These are phyloP conservation scores for Anoplophora glabripennis DNA, from an alignment of 1,140 invertebrate genomes.

Conservation along the genomic window DNA sequence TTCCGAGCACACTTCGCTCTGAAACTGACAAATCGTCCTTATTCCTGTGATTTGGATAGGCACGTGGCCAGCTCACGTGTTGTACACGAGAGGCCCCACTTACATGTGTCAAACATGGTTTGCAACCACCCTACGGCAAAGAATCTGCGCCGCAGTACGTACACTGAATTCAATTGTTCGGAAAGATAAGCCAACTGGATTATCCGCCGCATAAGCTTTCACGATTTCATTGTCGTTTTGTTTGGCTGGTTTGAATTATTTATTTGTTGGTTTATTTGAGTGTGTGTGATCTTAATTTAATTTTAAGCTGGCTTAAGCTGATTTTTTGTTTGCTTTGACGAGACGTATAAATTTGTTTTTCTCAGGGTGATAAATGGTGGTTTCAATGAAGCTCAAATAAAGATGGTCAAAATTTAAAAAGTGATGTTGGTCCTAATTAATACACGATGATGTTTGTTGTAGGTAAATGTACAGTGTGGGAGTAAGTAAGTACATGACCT, in stretches of 20 bases:
- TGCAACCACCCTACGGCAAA: constrained; percentile 15
- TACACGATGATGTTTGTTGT: no score
- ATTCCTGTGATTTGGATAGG: constrained; percentile 36
- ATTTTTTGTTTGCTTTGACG: constrained; percentile 19
- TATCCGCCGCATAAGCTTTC: constrained; percentile 14
- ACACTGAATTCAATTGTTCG: constrained; percentile 36
- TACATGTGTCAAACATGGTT: constrained; percentile 49
- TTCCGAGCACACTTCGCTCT: constrained; percentile 20
- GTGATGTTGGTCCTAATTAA: no score
- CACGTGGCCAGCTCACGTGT: constrained; percentile 34
- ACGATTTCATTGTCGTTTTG: no score
- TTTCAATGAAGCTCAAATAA: no score
- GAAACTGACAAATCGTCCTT: constrained; percentile 19
- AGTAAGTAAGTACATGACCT: no score
- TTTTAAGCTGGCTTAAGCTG: constrained; percentile 28
- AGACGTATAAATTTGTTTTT: constrained; percentile 19
- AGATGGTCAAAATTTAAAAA: no score
- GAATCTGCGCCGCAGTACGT: background rate
- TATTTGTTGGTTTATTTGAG: constrained; percentile 32
- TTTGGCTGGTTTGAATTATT: constrained; percentile 40
- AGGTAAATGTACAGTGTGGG: no score
- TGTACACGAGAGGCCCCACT: constrained; percentile 44
- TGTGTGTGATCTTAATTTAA: constrained; percentile 34
- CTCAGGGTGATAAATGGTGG: no score
- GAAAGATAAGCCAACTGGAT: constrained; percentile 43